Evolutionary conservation across 2,113 vertebrate genomes (phyloP).

Genomic region (Podarcis cretensis): DNA sequence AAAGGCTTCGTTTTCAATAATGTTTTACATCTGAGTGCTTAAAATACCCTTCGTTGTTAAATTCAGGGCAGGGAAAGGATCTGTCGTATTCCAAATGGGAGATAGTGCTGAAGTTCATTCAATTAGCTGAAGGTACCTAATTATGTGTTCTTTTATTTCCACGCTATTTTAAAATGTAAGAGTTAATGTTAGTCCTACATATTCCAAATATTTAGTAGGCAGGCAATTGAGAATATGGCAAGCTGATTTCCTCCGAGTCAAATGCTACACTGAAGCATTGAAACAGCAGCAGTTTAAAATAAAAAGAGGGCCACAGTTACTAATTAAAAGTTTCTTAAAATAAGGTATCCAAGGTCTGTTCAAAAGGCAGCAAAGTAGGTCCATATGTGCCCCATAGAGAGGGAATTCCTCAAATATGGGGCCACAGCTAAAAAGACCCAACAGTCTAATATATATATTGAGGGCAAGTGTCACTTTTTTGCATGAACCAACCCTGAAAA

Average conservation of each 20-base stretch:
- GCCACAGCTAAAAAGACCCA: background rate
- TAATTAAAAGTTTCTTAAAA: background rate
- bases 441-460: background rate
- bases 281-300: background rate
- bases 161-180: background rate
- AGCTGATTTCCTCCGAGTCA: background rate
- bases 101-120: background rate
- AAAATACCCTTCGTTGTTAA: background rate
- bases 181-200: background rate
- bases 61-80: background rate
- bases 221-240: background rate
- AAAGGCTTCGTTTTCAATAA: background rate
- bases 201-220: background rate
- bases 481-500: too few relatives aligned
- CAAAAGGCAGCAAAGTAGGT: background rate
- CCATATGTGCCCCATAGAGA: background rate
- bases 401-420: background rate
- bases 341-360: background rate
- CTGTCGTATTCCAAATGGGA: background rate
- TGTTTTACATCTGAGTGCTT: background rate
- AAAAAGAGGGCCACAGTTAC: background rate
- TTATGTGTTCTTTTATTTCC: background rate
- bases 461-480: too few relatives aligned
- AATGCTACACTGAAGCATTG: background rate
- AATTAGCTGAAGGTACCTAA: background rate